Conservation (phyloP, 2,113 vertebrate genomes). For the Rhinichthys klamathensis region DNA sequence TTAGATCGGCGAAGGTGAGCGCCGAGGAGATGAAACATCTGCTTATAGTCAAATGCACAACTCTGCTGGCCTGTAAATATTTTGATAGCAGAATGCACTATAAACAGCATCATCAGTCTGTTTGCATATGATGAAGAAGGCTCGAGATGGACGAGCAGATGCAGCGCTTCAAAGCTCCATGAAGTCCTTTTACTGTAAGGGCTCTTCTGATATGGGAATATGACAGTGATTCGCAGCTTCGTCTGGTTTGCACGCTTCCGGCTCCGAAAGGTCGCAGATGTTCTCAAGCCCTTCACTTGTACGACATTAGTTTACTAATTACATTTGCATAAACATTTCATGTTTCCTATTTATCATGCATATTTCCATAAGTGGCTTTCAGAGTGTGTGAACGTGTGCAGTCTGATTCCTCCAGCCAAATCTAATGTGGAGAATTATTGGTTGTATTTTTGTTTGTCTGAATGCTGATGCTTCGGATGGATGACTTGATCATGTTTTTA, state of each 20-base stretch:
- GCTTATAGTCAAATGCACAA: slow-evolving; percentile 65
- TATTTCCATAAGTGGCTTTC: slow-evolving; percentile 61
- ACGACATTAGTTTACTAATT: slow-evolving; percentile 70
- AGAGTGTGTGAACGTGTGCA: slow-evolving; percentile 66
- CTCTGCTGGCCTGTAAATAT: slow-evolving; percentile 79
- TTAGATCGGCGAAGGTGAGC: slow-evolving; percentile 56
- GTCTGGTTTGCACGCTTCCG: neutral
- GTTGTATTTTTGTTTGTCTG: neutral
- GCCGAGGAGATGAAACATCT: slow-evolving; percentile 69
- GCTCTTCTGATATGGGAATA: neutral
- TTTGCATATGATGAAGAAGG: slow-evolving; percentile 74
- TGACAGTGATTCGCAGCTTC: neutral
- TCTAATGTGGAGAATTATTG: neutral
- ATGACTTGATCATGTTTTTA: neutral
- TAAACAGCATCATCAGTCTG: slow-evolving; percentile 74
- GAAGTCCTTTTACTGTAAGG: neutral
- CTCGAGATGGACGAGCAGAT: slow-evolving; percentile 25
- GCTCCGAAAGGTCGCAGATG: slow-evolving; percentile 65
- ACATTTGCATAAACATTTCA: slow-evolving; percentile 75
- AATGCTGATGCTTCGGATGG: neutral
- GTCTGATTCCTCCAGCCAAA: slow-evolving; percentile 12
- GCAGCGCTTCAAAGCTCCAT: neutral
- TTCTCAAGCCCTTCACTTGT: slow-evolving; percentile 68
- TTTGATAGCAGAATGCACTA: slow-evolving; percentile 77
- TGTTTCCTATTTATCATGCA: slow-evolving; percentile 64